Evolutionary conservation across 2,113 vertebrate genomes (phyloP), one percentile per base, ranked within the genome.

Genomic region (Apaloderma vittatum): DNA sequence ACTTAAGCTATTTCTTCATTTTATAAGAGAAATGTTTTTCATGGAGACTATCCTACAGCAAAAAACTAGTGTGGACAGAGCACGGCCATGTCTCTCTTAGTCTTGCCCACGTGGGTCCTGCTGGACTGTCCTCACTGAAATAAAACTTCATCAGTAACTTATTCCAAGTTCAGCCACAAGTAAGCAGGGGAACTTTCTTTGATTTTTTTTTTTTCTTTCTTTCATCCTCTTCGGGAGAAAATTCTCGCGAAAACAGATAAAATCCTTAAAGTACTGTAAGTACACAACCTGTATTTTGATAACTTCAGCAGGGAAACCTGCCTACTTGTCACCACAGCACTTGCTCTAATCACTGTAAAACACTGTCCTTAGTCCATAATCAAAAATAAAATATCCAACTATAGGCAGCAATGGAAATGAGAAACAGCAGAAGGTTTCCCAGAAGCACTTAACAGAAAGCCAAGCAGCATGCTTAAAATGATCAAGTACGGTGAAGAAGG

Each of bases 61-160:
- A 72, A 81, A 87, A 24, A 2, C 21, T 8, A 11, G 21, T 3
- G 4, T n/a, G 37, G 54, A 48, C 26, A 43, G 3, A 85, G 62
- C 45, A 54, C 3, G 4, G 48, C 40, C 1, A 0, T 14, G 7
- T 75, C 32, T 15, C 4, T 26, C 43, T 72, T 61, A 32, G 10
- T 11, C 3, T 32, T 68, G 48, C 11, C 21, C 14, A 15, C 0
- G 0, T 0, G 0, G 8, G 11, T 43, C n/a, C 45, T 68, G 67
- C 57, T 65, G 20, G 24, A 32, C 37, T 46, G 15, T 57, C 40
- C 34, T 55, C 45, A 52, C 32, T 19, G 15, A 86, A 70, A 21
- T 3, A 62, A 40, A 76, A 34, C 36, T 29, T 68, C 54, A 68
- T 30, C 43, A 66, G 40, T 51, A 58, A 78, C 14, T 82, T 79